A percentile compares a stretch with the other conserved stretches of the same genome.
Evolutionary conservation across 2,797 vertebrate species (phyloP).

Genomic region (Champsocephalus esox): DNA sequence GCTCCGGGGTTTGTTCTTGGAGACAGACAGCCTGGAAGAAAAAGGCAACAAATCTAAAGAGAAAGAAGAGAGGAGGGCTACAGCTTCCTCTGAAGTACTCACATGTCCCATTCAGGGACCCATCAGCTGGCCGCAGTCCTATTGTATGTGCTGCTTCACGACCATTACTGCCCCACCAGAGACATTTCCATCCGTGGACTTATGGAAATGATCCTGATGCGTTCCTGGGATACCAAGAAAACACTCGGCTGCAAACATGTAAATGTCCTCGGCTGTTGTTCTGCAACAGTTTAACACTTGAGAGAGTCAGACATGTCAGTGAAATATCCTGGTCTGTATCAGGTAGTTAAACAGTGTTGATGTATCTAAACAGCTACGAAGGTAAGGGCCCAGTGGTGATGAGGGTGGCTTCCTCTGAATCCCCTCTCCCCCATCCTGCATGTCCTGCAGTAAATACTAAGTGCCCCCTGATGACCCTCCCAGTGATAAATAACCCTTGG

Average conservation of each 20-base stretch:
- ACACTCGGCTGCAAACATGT: slow-evolving; percentile 36
- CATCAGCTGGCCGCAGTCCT: slow-evolving; percentile 74
- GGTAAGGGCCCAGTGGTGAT: slow-evolving; percentile 42
- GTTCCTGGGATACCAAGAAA: slow-evolving; percentile 62
- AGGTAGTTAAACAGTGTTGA: slow-evolving; percentile 54
- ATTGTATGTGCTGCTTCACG: slow-evolving; percentile 62
- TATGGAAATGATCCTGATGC: slow-evolving; percentile 60
- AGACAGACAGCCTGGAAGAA: slow-evolving; percentile 85
- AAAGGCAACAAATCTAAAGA: slow-evolving; percentile 88
- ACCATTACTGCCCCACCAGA: slow-evolving; percentile 57
- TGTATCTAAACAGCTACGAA: slow-evolving; percentile 44
- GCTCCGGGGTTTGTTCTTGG: slow-evolving; percentile 83
- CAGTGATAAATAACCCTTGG: slow-evolving; percentile 86
- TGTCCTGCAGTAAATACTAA: slow-evolving; percentile 84
- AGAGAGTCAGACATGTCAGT: slow-evolving; percentile 26
- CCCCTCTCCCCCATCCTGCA: slow-evolving; percentile 57
- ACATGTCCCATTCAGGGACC: slow-evolving; percentile 74
- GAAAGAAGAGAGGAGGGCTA: slow-evolving; percentile 74
- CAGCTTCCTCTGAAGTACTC: slow-evolving; percentile 81
- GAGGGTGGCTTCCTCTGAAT: slow-evolving; percentile 62
- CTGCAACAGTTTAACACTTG: slow-evolving; percentile 26
- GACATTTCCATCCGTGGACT: slow-evolving; percentile 54
- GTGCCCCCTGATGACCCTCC: slow-evolving; percentile 78
- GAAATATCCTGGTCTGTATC: slow-evolving; percentile 51
- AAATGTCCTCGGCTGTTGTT: slow-evolving; percentile 43